phyloP scores from a whole-genome alignment of 2,888 invertebrate genomes.

The Siphonodentalium dalli region DNA sequence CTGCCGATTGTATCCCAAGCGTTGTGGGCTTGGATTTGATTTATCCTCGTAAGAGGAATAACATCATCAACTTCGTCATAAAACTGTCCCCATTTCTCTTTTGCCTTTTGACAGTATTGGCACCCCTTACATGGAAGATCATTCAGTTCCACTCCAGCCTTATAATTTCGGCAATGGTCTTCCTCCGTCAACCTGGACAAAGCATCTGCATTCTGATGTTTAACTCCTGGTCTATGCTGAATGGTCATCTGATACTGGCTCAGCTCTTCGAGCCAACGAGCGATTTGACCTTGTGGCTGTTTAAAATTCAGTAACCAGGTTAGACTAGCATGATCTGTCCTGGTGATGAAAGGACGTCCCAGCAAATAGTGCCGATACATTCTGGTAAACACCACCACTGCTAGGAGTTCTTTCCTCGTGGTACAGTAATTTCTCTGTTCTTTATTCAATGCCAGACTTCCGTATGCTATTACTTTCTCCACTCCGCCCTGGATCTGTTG shows the following conservation, averaged over 20 bases:
- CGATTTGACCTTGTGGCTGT: constrained; percentile 2
- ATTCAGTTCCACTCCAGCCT: too few species aligned
- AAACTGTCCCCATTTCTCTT: too few species aligned
- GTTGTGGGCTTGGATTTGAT: too few species aligned
- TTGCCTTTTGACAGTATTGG: too few species aligned
- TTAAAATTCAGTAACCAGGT: constrained; percentile 6
- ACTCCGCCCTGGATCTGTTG: constrained; percentile 8
- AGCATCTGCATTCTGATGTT: constrained; percentile 11
- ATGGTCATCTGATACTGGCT: not conserved
- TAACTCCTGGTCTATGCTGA: not conserved
- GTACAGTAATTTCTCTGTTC: not conserved
- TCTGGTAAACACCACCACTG: not conserved
- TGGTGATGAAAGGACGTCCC: not conserved
- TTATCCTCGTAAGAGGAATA: too few species aligned
- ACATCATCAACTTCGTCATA: too few species aligned
- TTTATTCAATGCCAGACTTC: not conserved
- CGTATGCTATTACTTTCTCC: constrained; percentile 8
- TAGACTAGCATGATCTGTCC: constrained; percentile 11
- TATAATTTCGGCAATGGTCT: too few species aligned
- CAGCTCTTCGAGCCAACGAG: constrained; percentile 6
- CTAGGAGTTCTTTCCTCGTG: constrained; percentile 1
- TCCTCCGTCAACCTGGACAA: too few species aligned
- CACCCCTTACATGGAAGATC: too few species aligned
- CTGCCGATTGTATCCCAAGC: too few species aligned
- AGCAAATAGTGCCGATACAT: constrained; percentile 5